Base-by-base conservation (phyloP, 2,888 invertebrate species). In the Troglohyphantes excavatus region DNA sequence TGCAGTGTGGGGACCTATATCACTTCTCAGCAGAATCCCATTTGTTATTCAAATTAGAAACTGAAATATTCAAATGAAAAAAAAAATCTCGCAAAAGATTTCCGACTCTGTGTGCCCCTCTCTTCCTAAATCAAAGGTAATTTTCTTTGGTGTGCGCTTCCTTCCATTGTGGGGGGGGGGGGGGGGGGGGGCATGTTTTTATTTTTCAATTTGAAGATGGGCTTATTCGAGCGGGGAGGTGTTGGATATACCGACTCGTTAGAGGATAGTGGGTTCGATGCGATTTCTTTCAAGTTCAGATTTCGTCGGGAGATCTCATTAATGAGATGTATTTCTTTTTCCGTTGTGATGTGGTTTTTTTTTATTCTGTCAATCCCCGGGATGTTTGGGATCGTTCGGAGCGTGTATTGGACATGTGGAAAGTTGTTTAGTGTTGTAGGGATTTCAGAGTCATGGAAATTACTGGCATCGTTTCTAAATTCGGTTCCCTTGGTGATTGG, bases 11-110 rank as follows among this genome's bases (percentile, higher is more conserved):
- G 9, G 29, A 33, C 17, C 5, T 68, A n/a, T 11, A 39, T 17
- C 59, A 39, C 63, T 43, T 78, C 21, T 21, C 23, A 5, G 21
- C n/a, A 9, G 23, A 27, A 2, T 17, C 9, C 21, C 63, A 78
- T 78, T 78, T 78, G 76, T 78, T 78, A 78, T 78, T 78, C 76
- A 78, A 78, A 78, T 78, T 19, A 78, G 63, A 27, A 2, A n/a
- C 2, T 21, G 53, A 53, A n/a, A 53, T 53, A 53, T 53, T 53
- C 17, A 17, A 53, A 53, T 78, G 17, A 26, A 29, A 33, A 78
- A 59, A 59, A 75, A 72, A 21, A 46, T 23, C 0, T 21, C 9
- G 27, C 26, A 72, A 23, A 19, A 39, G 53, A n/a, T 17, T 53
- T 53, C 26, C 21, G 39, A 39, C 29, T 78, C 63, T 43, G 29